Evolutionary conservation across 2,113 vertebrate genomes (phyloP).

Genomic region (Merops nubicus): DNA sequence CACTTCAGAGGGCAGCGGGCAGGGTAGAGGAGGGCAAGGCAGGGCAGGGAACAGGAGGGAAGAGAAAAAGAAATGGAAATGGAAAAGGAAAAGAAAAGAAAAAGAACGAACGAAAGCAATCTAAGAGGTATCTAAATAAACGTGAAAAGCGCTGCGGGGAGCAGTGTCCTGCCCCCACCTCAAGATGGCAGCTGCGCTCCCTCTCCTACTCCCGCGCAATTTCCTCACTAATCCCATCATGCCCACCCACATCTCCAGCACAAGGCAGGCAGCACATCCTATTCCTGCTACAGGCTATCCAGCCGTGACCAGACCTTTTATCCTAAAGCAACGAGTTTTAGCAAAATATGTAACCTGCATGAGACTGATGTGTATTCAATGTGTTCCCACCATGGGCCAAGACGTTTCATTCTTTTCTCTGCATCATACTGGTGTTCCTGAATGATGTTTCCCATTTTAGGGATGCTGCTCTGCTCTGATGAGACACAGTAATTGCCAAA

Average conservation of each 20-base stretch:
- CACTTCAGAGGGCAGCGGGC: no score
- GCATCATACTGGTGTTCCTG: neutral
- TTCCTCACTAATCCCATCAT: accelerated
- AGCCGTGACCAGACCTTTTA: neutral
- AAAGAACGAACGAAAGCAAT: neutral
- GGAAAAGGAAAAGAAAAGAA: neutral
- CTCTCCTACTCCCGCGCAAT: accelerated
- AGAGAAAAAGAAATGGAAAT: no score
- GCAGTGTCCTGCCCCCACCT: neutral
- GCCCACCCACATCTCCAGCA: accelerated
- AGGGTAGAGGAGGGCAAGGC: no score
- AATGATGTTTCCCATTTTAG: neutral
- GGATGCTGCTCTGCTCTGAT: neutral
- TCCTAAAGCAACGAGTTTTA: neutral
- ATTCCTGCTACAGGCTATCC: neutral
- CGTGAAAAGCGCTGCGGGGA: accelerated
- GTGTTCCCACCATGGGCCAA: accelerated
- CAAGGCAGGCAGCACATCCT: no score
- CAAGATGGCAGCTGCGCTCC: no score
- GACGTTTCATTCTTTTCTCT: neutral
- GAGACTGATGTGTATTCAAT: neutral
- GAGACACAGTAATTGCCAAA: no score
- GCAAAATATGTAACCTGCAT: neutral
- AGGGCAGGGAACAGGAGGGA: no score
- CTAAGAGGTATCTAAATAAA: no score